A percentile compares a stretch with the other conserved stretches of the same genome.
These are phyloP conservation scores for Holacanthella duospinosa DNA, from an alignment of 2,888 invertebrate species.

Conservation along the genomic window DNA sequence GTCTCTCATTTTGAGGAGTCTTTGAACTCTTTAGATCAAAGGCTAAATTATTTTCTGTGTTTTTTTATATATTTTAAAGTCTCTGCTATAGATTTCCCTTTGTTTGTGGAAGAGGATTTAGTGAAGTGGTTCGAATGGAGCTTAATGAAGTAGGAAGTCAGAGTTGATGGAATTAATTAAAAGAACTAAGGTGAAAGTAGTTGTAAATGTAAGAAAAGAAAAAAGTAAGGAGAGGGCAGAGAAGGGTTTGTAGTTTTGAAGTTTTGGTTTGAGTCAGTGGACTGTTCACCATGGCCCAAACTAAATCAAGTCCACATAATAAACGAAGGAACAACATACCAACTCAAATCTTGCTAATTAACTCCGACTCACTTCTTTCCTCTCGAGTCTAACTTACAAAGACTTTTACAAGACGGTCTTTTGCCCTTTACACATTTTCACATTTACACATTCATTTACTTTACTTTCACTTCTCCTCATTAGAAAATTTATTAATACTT, in stretches of 20 bases:
- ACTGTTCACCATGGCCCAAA: neutral
- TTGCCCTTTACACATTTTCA: conserved; percentile 28
- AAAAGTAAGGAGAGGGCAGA: neutral
- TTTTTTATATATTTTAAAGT: neutral
- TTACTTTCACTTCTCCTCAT: conserved; percentile 31
- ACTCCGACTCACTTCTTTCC: neutral
- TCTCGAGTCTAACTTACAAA: conserved; percentile 5
- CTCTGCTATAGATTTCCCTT: neutral
- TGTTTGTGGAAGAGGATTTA: neutral
- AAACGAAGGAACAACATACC: neutral
- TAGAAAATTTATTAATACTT: conserved; percentile 32
- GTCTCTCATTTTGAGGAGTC: neutral
- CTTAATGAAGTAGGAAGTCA: neutral
- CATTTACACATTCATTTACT: too few species aligned
- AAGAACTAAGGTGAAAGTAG: neutral
- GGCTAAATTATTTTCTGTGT: neutral
- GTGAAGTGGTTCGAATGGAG: neutral
- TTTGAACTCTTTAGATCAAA: conserved; percentile 2
- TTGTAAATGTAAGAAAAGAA: neutral
- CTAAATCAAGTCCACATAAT: conserved; percentile 1
- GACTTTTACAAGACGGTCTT: conserved; percentile 15
- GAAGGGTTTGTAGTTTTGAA: neutral
- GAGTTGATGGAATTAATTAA: neutral
- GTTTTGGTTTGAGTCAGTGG: neutral
- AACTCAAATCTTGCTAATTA: neutral